These are phyloP conservation scores for Yoshiicerus persimilis DNA, from an alignment of 1,140 invertebrate genomes.

Conservation along the genomic window DNA sequence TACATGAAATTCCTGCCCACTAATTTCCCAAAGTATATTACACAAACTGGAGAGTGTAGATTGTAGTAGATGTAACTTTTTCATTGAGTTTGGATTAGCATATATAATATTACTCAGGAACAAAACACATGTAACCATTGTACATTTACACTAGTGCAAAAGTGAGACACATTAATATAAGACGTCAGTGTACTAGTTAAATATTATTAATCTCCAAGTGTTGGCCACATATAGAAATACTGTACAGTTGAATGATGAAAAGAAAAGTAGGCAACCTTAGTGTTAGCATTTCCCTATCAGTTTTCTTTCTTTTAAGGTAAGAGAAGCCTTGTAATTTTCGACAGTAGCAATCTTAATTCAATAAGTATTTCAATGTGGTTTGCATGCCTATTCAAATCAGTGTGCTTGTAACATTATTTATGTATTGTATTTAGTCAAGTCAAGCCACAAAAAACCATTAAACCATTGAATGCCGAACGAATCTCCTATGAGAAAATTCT, in stretches of 20 bases:
- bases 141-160: too few relatives aligned
- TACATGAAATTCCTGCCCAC: too few relatives aligned
- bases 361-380: not conserved
- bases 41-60: too few relatives aligned
- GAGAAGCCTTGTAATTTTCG: not conserved
- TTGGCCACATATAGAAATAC: too few relatives aligned
- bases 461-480: not conserved
- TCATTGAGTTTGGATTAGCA: too few relatives aligned
- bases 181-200: too few relatives aligned
- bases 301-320: not conserved
- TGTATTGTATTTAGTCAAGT: not conserved
- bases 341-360: not conserved
- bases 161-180: too few relatives aligned
- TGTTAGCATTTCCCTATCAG: not conserved
- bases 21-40: too few relatives aligned
- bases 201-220: too few relatives aligned
- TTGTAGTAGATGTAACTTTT: too few relatives aligned
- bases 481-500: not conserved
- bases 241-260: not conserved
- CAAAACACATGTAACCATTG: too few relatives aligned
- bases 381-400: not conserved
- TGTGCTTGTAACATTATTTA: not conserved
- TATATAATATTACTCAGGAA: too few relatives aligned
- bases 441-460: not conserved
- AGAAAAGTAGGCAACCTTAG: slow-evolving; percentile 6